phyloP scores from a whole-genome alignment of 2,797 vertebrate species.

The Taeniopygia guttata region DNA sequence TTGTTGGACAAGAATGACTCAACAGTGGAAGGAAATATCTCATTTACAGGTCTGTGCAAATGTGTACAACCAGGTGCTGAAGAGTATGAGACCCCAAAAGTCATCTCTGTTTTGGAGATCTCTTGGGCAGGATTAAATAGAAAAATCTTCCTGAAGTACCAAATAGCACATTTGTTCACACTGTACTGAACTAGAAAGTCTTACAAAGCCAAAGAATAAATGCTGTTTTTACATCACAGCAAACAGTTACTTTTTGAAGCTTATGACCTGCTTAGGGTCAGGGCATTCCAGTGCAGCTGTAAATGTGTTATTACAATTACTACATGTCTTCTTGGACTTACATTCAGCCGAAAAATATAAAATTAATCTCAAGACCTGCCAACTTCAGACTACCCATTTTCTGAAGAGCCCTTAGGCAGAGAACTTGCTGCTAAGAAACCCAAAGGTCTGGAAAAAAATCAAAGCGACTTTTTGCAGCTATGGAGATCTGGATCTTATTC shows the following conservation, averaged over 20 bases:
- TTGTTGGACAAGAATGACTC: background rate
- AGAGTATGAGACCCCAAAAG: background rate
- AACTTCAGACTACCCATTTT: background rate
- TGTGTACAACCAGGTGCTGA: background rate
- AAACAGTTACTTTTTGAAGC: background rate
- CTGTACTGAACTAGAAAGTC: background rate
- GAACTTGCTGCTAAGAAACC: constrained; percentile 46
- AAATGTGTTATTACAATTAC: background rate
- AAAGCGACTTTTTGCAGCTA: constrained; percentile 40
- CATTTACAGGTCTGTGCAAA: background rate
- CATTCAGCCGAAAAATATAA: constrained; percentile 4
- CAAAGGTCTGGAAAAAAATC: constrained; percentile 55
- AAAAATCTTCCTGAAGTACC: background rate
- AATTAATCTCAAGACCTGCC: constrained; percentile 22
- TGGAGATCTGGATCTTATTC: constrained; percentile 34
- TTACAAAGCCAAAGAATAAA: background rate
- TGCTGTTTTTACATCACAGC: background rate
- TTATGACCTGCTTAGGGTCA: background rate
- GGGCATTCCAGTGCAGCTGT: background rate
- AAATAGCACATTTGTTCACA: background rate
- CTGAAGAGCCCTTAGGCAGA: constrained; percentile 48
- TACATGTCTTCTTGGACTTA: background rate
- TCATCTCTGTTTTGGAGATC: background rate
- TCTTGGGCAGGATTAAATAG: background rate
- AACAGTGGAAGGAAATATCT: background rate